Evolutionary conservation across 2,888 invertebrate genomes (phyloP).

Genomic region (Epiblema foenella): DNA sequence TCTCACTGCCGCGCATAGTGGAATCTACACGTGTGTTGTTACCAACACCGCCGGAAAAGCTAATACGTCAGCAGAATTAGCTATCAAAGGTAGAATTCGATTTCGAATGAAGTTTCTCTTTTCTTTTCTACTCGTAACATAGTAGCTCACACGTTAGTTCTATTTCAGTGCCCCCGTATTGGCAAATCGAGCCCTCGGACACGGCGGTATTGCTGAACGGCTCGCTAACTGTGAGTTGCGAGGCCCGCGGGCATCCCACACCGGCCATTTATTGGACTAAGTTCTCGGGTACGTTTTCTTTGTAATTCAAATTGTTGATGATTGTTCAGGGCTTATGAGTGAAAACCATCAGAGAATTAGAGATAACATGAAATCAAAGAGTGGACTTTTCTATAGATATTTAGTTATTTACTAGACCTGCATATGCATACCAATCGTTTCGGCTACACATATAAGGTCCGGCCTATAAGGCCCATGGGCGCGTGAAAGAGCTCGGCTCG

Average conservation of each 20-base stretch:
- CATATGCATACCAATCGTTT: too few relatives aligned
- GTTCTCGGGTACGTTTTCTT: slow-evolving; percentile 83
- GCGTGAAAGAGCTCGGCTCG: too few relatives aligned
- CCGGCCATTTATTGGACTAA: slow-evolving; percentile 91
- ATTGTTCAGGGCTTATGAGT: too few relatives aligned
- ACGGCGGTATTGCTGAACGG: slow-evolving; percentile 90
- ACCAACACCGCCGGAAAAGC: slow-evolving; percentile 90
- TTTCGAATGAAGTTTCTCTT: slow-evolving; percentile 5
- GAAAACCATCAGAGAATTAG: too few relatives aligned
- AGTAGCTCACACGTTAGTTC: slow-evolving; percentile 35
- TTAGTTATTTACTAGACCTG: too few relatives aligned
- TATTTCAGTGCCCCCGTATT: slow-evolving; percentile 89
- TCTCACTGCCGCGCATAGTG: slow-evolving; percentile 88
- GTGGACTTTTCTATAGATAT: too few relatives aligned
- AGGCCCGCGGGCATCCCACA: slow-evolving; percentile 91
- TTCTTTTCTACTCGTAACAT: slow-evolving; percentile 6
- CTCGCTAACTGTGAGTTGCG: slow-evolving; percentile 89
- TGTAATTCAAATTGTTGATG: neutral
- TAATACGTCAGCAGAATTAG: slow-evolving; percentile 88
- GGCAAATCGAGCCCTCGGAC: slow-evolving; percentile 90
- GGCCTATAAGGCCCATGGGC: too few relatives aligned
- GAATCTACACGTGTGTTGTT: slow-evolving; percentile 89
- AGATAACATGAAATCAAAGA: too few relatives aligned
- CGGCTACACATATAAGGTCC: too few relatives aligned
- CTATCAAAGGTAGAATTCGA: slow-evolving; percentile 87